phyloP scores from a whole-genome alignment of 2,888 invertebrate species.

The Melinopterus prodromus region DNA sequence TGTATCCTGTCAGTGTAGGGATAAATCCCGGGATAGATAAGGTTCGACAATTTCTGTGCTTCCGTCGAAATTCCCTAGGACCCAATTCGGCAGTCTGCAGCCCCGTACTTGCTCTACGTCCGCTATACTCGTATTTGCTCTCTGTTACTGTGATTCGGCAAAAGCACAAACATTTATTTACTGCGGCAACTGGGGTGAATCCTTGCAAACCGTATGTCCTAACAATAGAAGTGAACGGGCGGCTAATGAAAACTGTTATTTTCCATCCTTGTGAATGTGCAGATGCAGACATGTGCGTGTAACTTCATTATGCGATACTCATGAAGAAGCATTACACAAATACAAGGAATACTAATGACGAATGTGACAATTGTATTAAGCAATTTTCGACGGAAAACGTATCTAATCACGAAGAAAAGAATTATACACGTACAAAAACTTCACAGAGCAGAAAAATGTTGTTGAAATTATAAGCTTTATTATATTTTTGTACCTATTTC shows the following conservation, averaged over 20 bases:
- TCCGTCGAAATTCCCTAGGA: neutral
- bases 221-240: neutral
- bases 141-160: neutral
- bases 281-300: neutral
- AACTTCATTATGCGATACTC: too few relatives aligned
- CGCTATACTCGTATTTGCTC: neutral
- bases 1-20: conserved; percentile 6
- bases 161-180: neutral
- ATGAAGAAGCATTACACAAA: too few relatives aligned
- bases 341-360: too few relatives aligned
- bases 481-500: too few relatives aligned
- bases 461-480: too few relatives aligned
- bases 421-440: too few relatives aligned
- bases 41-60: conserved; percentile 10
- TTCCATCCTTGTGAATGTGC: conserved; percentile 9
- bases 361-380: too few relatives aligned
- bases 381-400: too few relatives aligned
- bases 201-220: neutral
- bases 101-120: too few relatives aligned
- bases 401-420: too few relatives aligned
- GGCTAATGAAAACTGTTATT: conserved; percentile 21
- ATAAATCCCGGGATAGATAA: conserved; percentile 19
- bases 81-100: too few relatives aligned
- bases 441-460: too few relatives aligned
- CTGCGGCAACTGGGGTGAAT: neutral